Base-by-base conservation (phyloP, 2,888 invertebrate species). In the Elegia similella region DNA sequence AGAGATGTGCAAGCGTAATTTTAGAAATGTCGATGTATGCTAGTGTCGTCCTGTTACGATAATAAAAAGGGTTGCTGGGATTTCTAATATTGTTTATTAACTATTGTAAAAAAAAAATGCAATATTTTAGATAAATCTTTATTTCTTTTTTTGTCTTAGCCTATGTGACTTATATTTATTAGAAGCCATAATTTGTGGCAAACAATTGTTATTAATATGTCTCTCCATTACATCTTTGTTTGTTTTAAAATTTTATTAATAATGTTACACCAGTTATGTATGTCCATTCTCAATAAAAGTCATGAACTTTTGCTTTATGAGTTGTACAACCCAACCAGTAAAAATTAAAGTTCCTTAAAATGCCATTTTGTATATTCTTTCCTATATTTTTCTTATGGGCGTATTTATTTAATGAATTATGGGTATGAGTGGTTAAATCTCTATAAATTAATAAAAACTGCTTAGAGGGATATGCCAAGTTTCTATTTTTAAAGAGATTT, bases 211-310 rank as follows among this genome's bases (percentile, higher is more conserved):
- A 10, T 34, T 34, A 2, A 34, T 12, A 34, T 10, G 34, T 6
- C 12, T 34, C 12, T 34, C 34, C 12, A 5, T 2, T 6, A 34
- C 34, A 5, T 12, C 34, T 6, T 7, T n/a, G n/a, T n/a, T n/a
- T n/a, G 5, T 34, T 34, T 34, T 34, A 34, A 34, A 5, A 34
- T 34, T 34, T 34, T 46, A 17, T 46, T 46, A 2, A 46, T 46
- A 16, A 16, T 46, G 8, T 46, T 46, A 8, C 46, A 46, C 46
- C 46, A 46, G 17, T 46, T 46, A 17, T 46, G 46, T 17, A 46
- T 46, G 16, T 46, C 17, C 8, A 17, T 17, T 16, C 46, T 7
- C 10, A 46, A 1, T 17, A 46, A 17, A 10, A 46, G 17, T 7
- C 16, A 46, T 10, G 1, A 23, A 23, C 10, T 1, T 46, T 17